Percentiles rank a stretch among this genome's conserved stretches.
Evolutionary conservation across 1,140 invertebrate genomes (phyloP).

Genomic region (Planococcus citri): DNA sequence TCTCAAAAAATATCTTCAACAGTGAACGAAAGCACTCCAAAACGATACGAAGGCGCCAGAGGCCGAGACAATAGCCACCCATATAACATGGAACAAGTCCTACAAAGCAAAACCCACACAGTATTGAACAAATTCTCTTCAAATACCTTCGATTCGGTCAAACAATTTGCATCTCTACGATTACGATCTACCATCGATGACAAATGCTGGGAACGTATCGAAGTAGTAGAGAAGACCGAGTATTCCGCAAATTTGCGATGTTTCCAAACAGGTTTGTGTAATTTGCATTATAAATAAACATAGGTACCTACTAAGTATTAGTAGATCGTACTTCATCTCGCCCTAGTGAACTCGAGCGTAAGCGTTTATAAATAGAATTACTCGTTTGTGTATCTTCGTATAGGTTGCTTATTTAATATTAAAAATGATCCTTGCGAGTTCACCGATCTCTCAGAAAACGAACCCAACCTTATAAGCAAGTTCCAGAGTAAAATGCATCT

Average conservation of each 20-base stretch:
- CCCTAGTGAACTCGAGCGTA: too few relatives aligned
- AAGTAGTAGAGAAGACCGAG: not conserved
- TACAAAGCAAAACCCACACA: not conserved
- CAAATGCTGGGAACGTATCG: not conserved
- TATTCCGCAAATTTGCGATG: not conserved
- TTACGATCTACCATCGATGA: not conserved
- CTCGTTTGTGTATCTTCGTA: not conserved
- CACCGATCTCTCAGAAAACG: conserved; percentile 40
- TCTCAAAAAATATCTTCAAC: too few relatives aligned
- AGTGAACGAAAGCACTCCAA: not conserved
- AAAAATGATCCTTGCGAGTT: conserved; percentile 52
- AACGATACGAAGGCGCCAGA: not conserved
- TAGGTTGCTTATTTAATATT: conserved; percentile 52
- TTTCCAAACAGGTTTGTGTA: not conserved
- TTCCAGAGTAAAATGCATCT: conserved; percentile 34
- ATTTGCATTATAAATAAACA: too few relatives aligned
- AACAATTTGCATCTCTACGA: not conserved
- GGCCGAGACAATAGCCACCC: not conserved
- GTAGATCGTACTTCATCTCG: too few relatives aligned
- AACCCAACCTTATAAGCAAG: conserved; percentile 34
- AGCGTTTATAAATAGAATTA: too few relatives aligned
- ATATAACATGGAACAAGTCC: not conserved
- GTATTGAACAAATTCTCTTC: not conserved
- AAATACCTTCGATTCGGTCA: not conserved
- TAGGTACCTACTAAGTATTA: too few relatives aligned